phyloP scores from a whole-genome alignment of 1,140 invertebrate species.

The Atta texana region DNA sequence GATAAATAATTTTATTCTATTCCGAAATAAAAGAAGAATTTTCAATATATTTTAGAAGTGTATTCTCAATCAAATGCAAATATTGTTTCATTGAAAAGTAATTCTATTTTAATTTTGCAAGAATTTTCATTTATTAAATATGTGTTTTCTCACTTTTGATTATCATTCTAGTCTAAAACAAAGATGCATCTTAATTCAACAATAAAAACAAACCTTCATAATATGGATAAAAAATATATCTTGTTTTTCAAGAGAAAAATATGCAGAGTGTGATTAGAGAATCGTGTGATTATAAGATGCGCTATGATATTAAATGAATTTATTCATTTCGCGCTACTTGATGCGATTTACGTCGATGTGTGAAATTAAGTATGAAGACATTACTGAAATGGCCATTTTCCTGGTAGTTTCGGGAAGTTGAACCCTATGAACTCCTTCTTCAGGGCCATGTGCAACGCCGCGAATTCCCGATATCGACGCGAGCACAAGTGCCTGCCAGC shows the following conservation, averaged over 20 bases:
- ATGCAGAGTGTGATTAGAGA: background rate
- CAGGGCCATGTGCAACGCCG: conserved; percentile 94
- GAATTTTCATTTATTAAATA: too few relatives aligned
- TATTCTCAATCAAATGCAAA: too few relatives aligned
- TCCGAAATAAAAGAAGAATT: too few relatives aligned
- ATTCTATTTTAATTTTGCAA: too few relatives aligned
- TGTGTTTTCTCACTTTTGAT: too few relatives aligned
- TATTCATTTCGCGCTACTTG: background rate
- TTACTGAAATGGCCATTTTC: conserved; percentile 98
- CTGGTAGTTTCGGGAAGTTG: conserved; percentile 98
- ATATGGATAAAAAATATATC: background rate
- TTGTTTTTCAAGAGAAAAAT: background rate
- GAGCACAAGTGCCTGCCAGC: conserved; percentile 98
- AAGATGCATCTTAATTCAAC: too few relatives aligned
- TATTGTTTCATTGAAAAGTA: too few relatives aligned
- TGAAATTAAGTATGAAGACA: conserved; percentile 68
- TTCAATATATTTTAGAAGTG: too few relatives aligned
- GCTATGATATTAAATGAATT: background rate
- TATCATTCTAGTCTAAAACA: too few relatives aligned
- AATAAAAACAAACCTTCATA: too few relatives aligned
- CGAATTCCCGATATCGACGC: conserved; percentile 97
- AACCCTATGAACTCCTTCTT: conserved; percentile 99
- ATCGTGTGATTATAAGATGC: background rate
- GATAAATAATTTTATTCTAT: too few relatives aligned
- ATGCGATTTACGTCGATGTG: background rate